Conservation (phyloP, 2,113 vertebrate species). For the Oreotrochilus melanogaster region DNA sequence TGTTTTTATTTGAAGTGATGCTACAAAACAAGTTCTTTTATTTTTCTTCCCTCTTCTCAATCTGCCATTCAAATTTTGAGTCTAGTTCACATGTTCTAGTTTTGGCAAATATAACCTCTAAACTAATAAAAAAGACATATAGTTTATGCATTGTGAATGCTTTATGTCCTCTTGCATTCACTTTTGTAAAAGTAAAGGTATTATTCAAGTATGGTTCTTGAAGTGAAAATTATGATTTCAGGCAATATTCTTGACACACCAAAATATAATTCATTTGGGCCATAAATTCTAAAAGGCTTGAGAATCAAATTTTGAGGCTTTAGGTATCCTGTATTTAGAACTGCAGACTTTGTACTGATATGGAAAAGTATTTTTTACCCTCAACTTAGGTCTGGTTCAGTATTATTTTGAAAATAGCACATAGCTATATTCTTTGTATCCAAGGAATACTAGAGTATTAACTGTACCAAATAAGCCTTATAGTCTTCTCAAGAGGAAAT, state of each 20-base stretch:
- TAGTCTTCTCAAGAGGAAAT: background rate
- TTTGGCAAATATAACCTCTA: constrained; percentile 55
- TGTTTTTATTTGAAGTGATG: background rate
- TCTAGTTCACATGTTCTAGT: constrained; percentile 40
- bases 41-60: background rate
- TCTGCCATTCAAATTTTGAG: constrained; percentile 41
- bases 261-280: background rate
- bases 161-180: background rate
- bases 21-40: background rate
- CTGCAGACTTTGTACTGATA: background rate
- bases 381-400: background rate
- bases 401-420: background rate
- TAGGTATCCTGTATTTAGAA: background rate
- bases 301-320: background rate
- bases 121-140: constrained; percentile 21
- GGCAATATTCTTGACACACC: background rate
- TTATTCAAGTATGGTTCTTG: background rate
- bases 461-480: background rate
- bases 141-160: background rate
- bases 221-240: constrained; percentile 7
- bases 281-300: background rate
- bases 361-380: background rate
- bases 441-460: background rate
- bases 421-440: background rate
- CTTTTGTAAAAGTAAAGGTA: background rate